Percentiles rank a stretch among this genome's conserved stretches.
These are phyloP conservation scores for Erythrolamprus reginae DNA, from an alignment of 2,113 vertebrate species.

Conservation along the genomic window DNA sequence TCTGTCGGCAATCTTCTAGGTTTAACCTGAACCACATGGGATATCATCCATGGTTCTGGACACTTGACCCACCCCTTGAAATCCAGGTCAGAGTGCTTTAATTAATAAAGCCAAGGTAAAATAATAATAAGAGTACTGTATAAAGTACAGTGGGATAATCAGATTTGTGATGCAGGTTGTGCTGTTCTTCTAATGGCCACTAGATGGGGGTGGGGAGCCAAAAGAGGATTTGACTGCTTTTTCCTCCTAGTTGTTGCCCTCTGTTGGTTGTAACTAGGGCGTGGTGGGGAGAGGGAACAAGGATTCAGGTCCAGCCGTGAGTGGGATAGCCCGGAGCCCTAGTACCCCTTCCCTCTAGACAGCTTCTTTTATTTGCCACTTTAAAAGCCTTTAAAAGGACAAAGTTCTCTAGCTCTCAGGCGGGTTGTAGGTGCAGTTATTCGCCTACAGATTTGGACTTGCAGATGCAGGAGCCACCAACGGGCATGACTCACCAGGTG, in stretches of 20 bases:
- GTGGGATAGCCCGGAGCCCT: background rate
- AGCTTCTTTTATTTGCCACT: background rate
- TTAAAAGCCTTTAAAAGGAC: background rate
- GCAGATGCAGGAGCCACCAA: background rate
- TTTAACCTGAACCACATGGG: background rate
- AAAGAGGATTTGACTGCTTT: background rate
- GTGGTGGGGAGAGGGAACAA: background rate
- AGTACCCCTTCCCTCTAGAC: background rate
- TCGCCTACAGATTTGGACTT: background rate
- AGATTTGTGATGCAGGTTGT: no score
- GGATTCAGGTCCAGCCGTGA: background rate
- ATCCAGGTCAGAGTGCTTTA: background rate
- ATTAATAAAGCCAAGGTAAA: background rate
- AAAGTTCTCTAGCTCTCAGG: background rate
- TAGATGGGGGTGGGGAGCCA: background rate
- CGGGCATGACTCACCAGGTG: background rate
- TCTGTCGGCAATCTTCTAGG: no score
- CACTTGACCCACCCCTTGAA: background rate
- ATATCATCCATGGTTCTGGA: background rate
- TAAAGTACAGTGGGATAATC: background rate
- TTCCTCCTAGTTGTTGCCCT: background rate
- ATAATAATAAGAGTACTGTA: no score
- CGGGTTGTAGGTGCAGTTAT: background rate
- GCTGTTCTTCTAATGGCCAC: background rate
- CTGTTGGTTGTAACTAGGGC: background rate